Conservation (phyloP, 1,140 invertebrate genomes). For the Drosophila micromelanica region DNA sequence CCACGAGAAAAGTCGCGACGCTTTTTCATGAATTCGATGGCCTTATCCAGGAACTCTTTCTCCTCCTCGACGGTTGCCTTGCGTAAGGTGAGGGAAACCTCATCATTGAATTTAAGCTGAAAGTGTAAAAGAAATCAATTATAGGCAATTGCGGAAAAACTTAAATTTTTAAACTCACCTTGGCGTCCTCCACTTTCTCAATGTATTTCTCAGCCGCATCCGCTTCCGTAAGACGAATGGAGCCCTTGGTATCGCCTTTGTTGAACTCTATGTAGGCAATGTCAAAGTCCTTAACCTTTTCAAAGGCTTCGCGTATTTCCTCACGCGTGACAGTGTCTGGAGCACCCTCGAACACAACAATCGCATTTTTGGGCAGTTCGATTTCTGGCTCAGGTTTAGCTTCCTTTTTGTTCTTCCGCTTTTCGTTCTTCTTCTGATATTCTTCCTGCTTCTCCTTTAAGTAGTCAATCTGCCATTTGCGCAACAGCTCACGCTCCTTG, state of each 20-base stretch:
- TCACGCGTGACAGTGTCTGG: constrained; percentile 88
- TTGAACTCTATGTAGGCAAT: constrained; percentile 91
- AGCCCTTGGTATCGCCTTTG: constrained; percentile 89
- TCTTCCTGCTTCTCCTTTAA: constrained; percentile 89
- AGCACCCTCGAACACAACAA: constrained; percentile 88
- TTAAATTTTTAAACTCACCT: constrained; percentile 72
- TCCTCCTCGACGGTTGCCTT: constrained; percentile 90
- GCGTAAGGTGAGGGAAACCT: constrained; percentile 86
- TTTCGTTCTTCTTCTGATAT: constrained; percentile 72
- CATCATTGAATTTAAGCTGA: constrained; percentile 84
- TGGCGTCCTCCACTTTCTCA: constrained; percentile 88
- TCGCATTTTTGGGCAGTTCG: constrained; percentile 88
- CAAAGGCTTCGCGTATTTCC: constrained; percentile 89
- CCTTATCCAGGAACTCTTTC: constrained; percentile 87
- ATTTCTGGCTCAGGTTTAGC: constrained; percentile 85
- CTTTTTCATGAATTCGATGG: constrained; percentile 87
- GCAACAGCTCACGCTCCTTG: constrained; percentile 89
- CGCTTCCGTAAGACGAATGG: constrained; percentile 89
- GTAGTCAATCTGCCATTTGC: constrained; percentile 90
- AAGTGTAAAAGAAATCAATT: background rate
- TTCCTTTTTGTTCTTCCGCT: constrained; percentile 86
- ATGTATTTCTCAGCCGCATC: constrained; percentile 88
- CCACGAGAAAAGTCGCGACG: constrained; percentile 85
- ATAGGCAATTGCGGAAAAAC: too few species aligned
- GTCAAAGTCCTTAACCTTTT: constrained; percentile 86